Percentiles rank a stretch among this genome's conserved stretches.
phyloP scores from a whole-genome alignment of 2,888 invertebrate species.

The Xylocampa areola region DNA sequence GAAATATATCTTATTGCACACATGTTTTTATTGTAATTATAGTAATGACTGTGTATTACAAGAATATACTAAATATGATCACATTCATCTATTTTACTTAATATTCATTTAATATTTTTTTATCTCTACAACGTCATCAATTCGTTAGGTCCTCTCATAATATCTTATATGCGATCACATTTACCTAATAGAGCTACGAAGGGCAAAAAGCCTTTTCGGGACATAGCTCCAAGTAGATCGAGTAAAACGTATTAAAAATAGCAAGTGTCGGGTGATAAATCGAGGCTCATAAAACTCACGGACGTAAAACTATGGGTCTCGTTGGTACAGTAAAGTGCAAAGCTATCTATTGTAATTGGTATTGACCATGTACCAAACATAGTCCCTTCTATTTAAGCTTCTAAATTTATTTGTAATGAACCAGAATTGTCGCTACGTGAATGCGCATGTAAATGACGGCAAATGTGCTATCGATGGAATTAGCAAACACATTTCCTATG shows the following conservation, averaged over 20 bases:
- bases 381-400: slow-evolving; percentile 7
- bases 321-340: slow-evolving; percentile 8
- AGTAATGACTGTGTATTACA: background rate
- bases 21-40: background rate
- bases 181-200: slow-evolving; percentile 15
- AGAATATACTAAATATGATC: background rate
- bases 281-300: slow-evolving; percentile 8
- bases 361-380: background rate
- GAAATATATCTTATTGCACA: no score
- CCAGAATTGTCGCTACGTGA: slow-evolving; percentile 29
- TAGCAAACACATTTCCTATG: slow-evolving; percentile 33
- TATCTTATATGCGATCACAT: background rate
- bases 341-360: slow-evolving; percentile 10
- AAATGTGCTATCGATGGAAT: slow-evolving; percentile 20
- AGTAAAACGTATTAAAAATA: slow-evolving; percentile 2
- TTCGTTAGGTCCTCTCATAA: slow-evolving; percentile 1
- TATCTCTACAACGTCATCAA: background rate
- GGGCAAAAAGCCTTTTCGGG: slow-evolving; percentile 14
- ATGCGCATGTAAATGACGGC: slow-evolving; percentile 30
- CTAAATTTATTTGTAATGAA: slow-evolving; percentile 31
- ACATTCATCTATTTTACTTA: no score
- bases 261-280: slow-evolving; percentile 17
- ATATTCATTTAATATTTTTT: slow-evolving; percentile 4
- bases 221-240: slow-evolving; percentile 6
- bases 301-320: slow-evolving; percentile 6